These are phyloP conservation scores for Oligia fasciuncula DNA, from an alignment of 2,888 invertebrate genomes.

Conservation along the genomic window DNA sequence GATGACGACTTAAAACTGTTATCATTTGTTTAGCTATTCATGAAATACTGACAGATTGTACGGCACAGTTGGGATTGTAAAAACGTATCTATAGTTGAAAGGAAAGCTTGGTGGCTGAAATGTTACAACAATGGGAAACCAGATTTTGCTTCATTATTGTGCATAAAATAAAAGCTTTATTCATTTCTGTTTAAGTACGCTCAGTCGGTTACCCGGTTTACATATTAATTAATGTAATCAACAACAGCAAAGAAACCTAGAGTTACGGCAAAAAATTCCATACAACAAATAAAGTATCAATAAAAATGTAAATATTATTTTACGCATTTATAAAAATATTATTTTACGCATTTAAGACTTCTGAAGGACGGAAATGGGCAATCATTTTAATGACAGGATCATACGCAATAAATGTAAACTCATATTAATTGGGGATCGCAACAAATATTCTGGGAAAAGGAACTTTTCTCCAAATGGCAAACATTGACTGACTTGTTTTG, in stretches of 20 bases:
- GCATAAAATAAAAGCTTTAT: conserved; percentile 9
- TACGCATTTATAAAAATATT: conserved; percentile 30
- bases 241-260: conserved; percentile 18
- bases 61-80: not conserved
- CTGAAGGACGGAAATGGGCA: conserved; percentile 37
- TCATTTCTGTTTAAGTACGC: conserved; percentile 8
- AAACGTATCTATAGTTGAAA: conserved; percentile 9
- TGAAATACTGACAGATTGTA: conserved; percentile 33
- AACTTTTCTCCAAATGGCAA: conserved; percentile 23
- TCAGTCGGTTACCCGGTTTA: conserved; percentile 8
- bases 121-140: not conserved
- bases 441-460: conserved; percentile 20
- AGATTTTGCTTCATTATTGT: conserved; percentile 4
- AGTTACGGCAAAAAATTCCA: not conserved
- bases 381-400: conserved; percentile 58
- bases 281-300: conserved; percentile 28
- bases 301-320: conserved; percentile 36
- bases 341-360: conserved; percentile 29
- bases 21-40: conserved; percentile 66
- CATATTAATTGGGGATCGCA: conserved; percentile 49
- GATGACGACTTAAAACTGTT: conserved; percentile 67
- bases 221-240: conserved; percentile 39
- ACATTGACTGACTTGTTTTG: conserved; percentile 27
- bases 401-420: conserved; percentile 57
- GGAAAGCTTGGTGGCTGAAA: not conserved